A percentile compares a stretch with the other conserved stretches of the same genome.
These are phyloP conservation scores for Criorhina ranunculi DNA, from an alignment of 2,888 invertebrate genomes.

Conservation along the genomic window DNA sequence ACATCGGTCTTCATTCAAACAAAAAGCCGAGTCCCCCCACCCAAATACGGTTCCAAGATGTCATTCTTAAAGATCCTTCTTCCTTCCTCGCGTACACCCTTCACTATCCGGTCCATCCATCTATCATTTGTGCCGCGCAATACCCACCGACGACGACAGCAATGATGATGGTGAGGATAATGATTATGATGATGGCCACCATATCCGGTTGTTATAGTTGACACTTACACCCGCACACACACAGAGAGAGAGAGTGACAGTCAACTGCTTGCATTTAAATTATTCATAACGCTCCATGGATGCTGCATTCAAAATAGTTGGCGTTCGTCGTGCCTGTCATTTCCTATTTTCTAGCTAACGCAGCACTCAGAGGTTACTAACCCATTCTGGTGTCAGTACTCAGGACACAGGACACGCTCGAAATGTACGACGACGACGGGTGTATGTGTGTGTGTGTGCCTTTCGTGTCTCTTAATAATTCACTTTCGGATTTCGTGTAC, in stretches of 20 bases:
- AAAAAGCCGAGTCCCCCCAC: background rate
- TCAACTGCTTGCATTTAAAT: conserved; percentile 68
- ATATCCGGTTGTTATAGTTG: conserved; percentile 62
- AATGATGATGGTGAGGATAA: conserved; percentile 59
- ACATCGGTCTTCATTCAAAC: background rate
- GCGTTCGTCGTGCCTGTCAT: conserved; percentile 20
- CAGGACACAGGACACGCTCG: conserved; percentile 11
- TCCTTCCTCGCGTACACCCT: conserved; percentile 7
- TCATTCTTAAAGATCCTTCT: conserved; percentile 29
- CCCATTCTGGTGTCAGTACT: conserved; percentile 49
- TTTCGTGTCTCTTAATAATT: conserved; percentile 61
- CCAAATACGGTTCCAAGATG: conserved; percentile 22
- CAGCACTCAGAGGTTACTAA: conserved; percentile 66
- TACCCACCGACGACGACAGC: conserved; percentile 35
- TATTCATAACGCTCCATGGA: conserved; percentile 65
- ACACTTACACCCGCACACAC: conserved; percentile 12
- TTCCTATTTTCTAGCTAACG: conserved; percentile 30
- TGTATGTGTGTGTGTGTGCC: conserved; percentile 26
- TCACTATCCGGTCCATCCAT: background rate
- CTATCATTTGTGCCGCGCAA: conserved; percentile 5
- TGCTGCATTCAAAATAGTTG: conserved; percentile 58
- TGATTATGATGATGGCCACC: conserved; percentile 71
- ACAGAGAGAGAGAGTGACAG: conserved; percentile 19
- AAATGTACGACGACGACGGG: too few species aligned
- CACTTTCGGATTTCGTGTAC: conserved; percentile 70